Evolutionary conservation across 2,888 invertebrate species (phyloP).

Genomic region (Merodon equestris): DNA sequence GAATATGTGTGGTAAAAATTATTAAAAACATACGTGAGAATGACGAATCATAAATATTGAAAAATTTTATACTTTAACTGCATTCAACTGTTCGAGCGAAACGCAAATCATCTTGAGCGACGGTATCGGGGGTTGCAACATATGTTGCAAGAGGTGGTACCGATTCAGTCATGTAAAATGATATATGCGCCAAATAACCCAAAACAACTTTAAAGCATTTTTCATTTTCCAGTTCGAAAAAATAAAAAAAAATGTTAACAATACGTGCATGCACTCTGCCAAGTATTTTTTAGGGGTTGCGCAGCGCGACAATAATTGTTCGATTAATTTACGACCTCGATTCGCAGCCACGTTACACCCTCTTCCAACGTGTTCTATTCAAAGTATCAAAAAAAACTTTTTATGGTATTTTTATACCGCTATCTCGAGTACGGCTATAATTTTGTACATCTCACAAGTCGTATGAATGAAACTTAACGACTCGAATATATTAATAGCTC

Average conservation of each 20-base stretch:
- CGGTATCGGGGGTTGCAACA: conserved; percentile 40
- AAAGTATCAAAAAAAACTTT: conserved; percentile 31
- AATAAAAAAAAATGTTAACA: conserved; percentile 13
- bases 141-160: conserved; percentile 39
- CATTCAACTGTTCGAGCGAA: conserved; percentile 26
- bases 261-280: background rate
- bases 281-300: conserved; percentile 17
- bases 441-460: conserved; percentile 40
- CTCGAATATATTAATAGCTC: conserved; percentile 62
- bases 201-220: conserved; percentile 16
- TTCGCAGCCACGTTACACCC: conserved; percentile 46
- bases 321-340: conserved; percentile 60
- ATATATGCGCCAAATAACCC: conserved; percentile 25
- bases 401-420: conserved; percentile 56
- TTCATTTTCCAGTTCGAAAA: too few relatives aligned
- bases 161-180: conserved; percentile 30
- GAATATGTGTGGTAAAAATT: conserved; percentile 40
- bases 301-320: conserved; percentile 54
- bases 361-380: conserved; percentile 32
- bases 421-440: conserved; percentile 46
- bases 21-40: conserved; percentile 66
- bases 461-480: conserved; percentile 67
- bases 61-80: conserved; percentile 39
- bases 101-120: conserved; percentile 3
- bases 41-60: conserved; percentile 66